phyloP scores from a whole-genome alignment of 2,797 vertebrate genomes.

The Tiaroga cobitis region DNA sequence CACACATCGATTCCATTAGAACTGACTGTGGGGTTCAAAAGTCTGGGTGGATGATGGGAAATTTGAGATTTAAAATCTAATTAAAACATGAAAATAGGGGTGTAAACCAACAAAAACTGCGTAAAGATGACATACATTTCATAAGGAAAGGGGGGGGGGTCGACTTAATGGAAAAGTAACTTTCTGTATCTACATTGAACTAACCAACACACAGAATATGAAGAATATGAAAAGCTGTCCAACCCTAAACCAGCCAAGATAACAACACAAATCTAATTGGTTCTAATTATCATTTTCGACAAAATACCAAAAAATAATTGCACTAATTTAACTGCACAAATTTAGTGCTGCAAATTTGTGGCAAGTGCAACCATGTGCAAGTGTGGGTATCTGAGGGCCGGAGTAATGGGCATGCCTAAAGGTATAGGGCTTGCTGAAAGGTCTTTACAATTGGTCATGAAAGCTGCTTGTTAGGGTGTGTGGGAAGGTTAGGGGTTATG shows the following conservation, averaged over 20 bases:
- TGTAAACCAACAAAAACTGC: neutral
- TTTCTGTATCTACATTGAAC: neutral
- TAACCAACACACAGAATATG: neutral
- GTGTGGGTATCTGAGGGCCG: neutral
- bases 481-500: neutral
- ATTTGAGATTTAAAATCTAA: neutral
- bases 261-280: neutral
- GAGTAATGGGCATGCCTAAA: neutral
- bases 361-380: neutral
- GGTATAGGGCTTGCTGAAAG: too few species aligned
- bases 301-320: neutral
- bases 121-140: neutral
- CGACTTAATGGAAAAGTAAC: neutral
- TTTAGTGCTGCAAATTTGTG: neutral
- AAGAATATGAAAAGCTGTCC: neutral
- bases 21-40: neutral
- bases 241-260: neutral
- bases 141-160: neutral
- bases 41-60: neutral
- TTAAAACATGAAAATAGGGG: neutral
- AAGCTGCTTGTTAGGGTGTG: neutral
- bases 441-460: neutral
- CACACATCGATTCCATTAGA: neutral
- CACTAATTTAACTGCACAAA: neutral
- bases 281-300: neutral